These are phyloP conservation scores for Edolisoma coerulescens DNA, from an alignment of 2,113 vertebrate genomes.

Conservation along the genomic window DNA sequence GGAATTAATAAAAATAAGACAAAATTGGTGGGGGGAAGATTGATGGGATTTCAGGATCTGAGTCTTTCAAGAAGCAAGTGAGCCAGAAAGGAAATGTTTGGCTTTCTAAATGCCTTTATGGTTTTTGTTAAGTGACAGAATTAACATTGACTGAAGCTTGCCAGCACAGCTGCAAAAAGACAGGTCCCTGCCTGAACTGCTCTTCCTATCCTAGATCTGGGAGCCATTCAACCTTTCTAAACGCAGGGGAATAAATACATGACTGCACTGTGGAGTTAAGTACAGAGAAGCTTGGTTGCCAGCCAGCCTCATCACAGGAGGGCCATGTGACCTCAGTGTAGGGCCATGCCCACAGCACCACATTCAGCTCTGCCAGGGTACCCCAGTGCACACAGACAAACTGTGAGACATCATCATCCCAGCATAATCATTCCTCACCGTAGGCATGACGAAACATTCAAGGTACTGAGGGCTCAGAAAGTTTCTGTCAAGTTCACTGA, in stretches of 20 bases:
- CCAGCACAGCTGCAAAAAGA: conserved; percentile 3
- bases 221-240: background rate
- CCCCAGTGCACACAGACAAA: background rate
- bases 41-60: background rate
- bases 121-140: background rate
- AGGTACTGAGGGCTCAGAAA: background rate
- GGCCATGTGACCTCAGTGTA: fast-evolving
- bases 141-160: background rate
- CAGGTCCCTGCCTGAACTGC: background rate
- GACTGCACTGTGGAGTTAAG: background rate
- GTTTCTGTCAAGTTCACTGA: background rate
- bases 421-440: background rate
- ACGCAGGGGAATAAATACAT: background rate
- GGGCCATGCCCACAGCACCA: background rate
- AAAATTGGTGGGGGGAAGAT: background rate
- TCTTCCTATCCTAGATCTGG: background rate
- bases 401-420: fast-evolving
- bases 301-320: background rate
- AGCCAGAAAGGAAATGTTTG: background rate
- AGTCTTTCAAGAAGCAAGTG: background rate
- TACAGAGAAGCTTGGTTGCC: background rate
- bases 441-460: background rate
- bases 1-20: background rate
- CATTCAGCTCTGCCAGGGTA: background rate
- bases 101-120: background rate